Percentiles rank a stretch among this genome's conserved stretches.
Evolutionary conservation across 2,888 invertebrate species (phyloP).

Genomic region (Agrochola lota): DNA sequence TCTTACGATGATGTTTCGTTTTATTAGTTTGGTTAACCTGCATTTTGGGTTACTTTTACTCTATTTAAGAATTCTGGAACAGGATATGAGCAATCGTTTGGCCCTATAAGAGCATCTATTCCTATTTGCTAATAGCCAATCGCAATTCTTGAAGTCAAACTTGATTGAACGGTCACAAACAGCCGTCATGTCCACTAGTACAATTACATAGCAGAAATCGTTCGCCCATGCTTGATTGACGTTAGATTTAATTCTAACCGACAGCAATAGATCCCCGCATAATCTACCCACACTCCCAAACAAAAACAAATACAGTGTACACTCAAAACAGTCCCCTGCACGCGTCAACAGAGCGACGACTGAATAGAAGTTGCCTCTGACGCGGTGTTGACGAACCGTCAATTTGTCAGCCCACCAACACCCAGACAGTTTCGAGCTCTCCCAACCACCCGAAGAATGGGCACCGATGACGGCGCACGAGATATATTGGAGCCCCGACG

Average conservation of each 20-base stretch:
- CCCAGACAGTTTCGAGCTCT: conserved; percentile 86
- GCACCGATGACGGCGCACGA: conserved; percentile 86
- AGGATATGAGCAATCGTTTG: not conserved
- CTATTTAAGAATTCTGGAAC: not conserved
- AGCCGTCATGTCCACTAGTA: conserved; percentile 52
- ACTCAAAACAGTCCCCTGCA: conserved; percentile 67
- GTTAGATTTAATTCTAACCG: conserved; percentile 64
- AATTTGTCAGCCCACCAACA: conserved; percentile 88
- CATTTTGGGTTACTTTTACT: conserved; percentile 19
- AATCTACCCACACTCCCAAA: conserved; percentile 66
- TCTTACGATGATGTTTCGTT: conserved; percentile 58
- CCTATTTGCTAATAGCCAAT: not conserved
- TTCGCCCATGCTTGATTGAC: conserved; percentile 62
- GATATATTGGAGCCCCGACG: conserved; percentile 86
- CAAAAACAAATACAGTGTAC: conserved; percentile 66
- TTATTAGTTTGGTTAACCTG: conserved; percentile 42
- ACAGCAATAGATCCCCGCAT: conserved; percentile 66
- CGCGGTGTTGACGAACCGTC: conserved; percentile 79
- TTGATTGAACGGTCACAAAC: conserved; percentile 48
- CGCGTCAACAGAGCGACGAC: conserved; percentile 66
- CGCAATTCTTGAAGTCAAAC: conserved; percentile 32
- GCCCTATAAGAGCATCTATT: not conserved
- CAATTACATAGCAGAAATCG: conserved; percentile 61
- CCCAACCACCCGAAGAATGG: conserved; percentile 87
- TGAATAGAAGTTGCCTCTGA: conserved; percentile 74